Conservation (phyloP, 2,113 vertebrate species). For the Dipodomys merriami region DNA sequence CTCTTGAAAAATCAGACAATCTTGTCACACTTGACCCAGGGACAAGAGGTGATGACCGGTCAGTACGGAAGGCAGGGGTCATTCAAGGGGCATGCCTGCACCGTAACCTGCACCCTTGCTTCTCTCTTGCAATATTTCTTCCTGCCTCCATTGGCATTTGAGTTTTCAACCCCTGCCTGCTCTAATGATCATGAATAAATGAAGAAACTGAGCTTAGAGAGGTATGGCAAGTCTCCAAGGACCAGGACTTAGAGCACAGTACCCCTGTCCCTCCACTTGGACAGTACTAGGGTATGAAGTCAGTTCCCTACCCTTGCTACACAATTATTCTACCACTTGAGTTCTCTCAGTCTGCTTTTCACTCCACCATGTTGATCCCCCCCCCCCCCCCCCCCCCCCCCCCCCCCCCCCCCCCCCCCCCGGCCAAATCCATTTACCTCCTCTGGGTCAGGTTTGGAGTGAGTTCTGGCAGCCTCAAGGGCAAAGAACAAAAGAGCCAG, state of each 20-base stretch:
- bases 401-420: no score
- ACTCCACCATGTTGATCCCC: not conserved
- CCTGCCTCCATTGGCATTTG: not conserved
- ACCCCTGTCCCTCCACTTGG: no score
- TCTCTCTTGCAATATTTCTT: not conserved
- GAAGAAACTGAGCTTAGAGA: not conserved
- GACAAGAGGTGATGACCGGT: not conserved
- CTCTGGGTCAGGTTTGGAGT: not conserved
- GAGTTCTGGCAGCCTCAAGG: not conserved
- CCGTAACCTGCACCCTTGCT: not conserved
- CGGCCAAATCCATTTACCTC: not conserved
- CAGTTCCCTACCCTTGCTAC: no score
- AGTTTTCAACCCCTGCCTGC: not conserved
- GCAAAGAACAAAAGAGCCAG: not conserved
- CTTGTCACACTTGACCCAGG: not conserved
- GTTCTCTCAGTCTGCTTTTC: not conserved
- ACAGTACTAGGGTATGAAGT: no score
- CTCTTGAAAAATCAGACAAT: slow-evolving; percentile 39
- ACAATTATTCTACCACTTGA: no score
- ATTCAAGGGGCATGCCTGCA: not conserved
- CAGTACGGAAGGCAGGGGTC: not conserved
- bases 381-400: no score
- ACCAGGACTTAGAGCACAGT: not conserved
- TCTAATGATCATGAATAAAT: not conserved
- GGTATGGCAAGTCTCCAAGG: not conserved